A percentile compares a stretch with the other conserved stretches of the same genome.
Conservation (phyloP, 2,113 vertebrate genomes). For the Callionymus lyra region DNA sequence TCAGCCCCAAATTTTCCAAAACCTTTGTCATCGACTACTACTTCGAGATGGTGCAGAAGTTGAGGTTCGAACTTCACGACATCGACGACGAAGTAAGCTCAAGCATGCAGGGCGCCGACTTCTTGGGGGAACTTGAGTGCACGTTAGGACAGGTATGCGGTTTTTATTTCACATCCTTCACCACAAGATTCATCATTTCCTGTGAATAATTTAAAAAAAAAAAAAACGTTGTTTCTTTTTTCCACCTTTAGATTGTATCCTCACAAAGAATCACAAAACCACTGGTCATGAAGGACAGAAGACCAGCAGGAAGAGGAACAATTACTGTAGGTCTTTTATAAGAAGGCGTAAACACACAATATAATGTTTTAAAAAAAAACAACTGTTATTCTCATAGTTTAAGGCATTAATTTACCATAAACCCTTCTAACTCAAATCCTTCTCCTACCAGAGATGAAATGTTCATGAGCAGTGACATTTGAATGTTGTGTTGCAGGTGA, state of each 20-base stretch:
- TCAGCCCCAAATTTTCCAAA: conserved; percentile 83
- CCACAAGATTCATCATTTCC: no score
- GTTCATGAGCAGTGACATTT: no score
- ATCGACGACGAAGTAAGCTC: conserved; percentile 88
- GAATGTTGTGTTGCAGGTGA: conserved; percentile 73
- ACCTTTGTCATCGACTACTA: conserved; percentile 87
- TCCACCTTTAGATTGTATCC: conserved; percentile 78
- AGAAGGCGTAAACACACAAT: no score
- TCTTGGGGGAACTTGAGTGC: conserved; percentile 87
- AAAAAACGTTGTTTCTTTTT: background rate
- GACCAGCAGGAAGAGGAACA: conserved; percentile 82
- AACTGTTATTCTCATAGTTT: no score
- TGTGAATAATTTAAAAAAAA: background rate
- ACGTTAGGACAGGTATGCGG: conserved; percentile 82
- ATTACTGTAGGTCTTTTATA: conserved; percentile 76
- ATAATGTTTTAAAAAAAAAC: no score
- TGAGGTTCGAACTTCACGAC: conserved; percentile 86
- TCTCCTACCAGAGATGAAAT: no score
- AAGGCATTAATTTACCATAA: no score
- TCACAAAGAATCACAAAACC: conserved; percentile 78
- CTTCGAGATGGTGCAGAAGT: conserved; percentile 92
- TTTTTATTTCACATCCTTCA: background rate
- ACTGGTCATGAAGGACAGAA: conserved; percentile 77
- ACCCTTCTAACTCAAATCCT: no score
- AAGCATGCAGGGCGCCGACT: conserved; percentile 82